phyloP scores from a whole-genome alignment of 2,113 vertebrate species.

The Podarcis muralis region DNA sequence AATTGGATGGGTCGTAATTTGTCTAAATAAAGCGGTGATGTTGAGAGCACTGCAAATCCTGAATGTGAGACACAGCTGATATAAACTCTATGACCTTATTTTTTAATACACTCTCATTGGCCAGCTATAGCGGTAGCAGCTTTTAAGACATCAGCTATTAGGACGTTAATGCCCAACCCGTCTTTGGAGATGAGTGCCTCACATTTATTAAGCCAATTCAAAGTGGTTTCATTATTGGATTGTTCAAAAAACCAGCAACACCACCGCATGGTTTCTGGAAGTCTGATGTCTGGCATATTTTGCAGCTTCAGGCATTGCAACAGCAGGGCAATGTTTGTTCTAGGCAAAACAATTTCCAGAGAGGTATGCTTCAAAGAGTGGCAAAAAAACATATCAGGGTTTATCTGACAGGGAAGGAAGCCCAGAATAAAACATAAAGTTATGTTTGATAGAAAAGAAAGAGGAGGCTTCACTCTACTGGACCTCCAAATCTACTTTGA shows the following conservation, averaged over 20 bases:
- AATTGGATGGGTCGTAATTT: conserved; percentile 17
- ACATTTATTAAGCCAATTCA: background rate
- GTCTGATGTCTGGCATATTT: background rate
- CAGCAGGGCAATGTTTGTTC: background rate
- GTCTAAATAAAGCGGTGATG: background rate
- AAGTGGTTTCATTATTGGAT: background rate
- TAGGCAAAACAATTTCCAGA: background rate
- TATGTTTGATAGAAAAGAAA: too few relatives aligned
- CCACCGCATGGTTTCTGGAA: background rate
- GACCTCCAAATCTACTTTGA: too few relatives aligned
- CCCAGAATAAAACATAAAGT: too few relatives aligned
- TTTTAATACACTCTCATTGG: background rate
- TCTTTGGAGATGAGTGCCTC: background rate
- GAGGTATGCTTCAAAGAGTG: too few relatives aligned
- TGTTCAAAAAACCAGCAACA: background rate
- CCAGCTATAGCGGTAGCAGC: background rate
- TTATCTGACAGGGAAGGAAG: too few relatives aligned
- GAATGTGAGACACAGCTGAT: background rate
- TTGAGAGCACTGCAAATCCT: background rate
- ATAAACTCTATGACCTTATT: background rate
- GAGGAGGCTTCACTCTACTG: too few relatives aligned
- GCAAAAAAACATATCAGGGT: too few relatives aligned
- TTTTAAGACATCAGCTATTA: background rate
- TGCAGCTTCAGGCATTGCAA: background rate
- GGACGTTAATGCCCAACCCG: background rate